Base-by-base conservation (phyloP, 2,797 vertebrate genomes). In the Sebastes diploproa region DNA sequence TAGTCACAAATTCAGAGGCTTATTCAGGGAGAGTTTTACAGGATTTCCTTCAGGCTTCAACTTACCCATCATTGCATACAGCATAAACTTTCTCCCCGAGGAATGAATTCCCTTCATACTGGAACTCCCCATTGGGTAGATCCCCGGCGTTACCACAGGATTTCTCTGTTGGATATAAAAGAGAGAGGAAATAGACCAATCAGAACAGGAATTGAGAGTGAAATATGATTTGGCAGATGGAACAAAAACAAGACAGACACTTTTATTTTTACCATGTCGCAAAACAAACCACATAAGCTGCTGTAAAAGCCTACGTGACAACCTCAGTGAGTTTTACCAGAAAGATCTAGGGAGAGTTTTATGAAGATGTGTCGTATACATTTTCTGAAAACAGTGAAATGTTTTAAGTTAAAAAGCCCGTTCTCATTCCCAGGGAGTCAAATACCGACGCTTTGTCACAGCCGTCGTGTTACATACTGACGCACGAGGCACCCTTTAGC, bases 51-150 rank as follows among this genome's bases (percentile, higher is more conserved):
- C 1, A 5, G 18, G 11, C 8, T 12, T 56, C 7, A 71, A 55
- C 90, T 88, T 77, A 95, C 95, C 95, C 95, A 0, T 84, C 3
- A 0, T 92, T 77, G 75, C 95, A 96, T 5, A 29, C n/a, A 1
- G 94, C 93, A 32, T 75, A 63, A 20, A 88, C 92, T 38, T 23
- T 88, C 46, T 93, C 87, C 6, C 91, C 91, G 0, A 93, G 0
- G 1, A 75, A 76, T 0, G 81, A 2, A 3, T 68, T 83, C 25
- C 89, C 90, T 34, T 86, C 69, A 61, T 93, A 94, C 0, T 5
- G 1, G 4, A 94, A 89, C 22, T 74, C 1, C 0, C 95, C 95
- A 1, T 95, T 86, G 1, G 4, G 13, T 1, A 95, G 81, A 0
- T 94, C 93, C 1, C 91, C 93, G 1, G 80, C 90, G 2, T 89